phyloP scores from a whole-genome alignment of 2,797 vertebrate species.

The Eptatretus atami region DNA sequence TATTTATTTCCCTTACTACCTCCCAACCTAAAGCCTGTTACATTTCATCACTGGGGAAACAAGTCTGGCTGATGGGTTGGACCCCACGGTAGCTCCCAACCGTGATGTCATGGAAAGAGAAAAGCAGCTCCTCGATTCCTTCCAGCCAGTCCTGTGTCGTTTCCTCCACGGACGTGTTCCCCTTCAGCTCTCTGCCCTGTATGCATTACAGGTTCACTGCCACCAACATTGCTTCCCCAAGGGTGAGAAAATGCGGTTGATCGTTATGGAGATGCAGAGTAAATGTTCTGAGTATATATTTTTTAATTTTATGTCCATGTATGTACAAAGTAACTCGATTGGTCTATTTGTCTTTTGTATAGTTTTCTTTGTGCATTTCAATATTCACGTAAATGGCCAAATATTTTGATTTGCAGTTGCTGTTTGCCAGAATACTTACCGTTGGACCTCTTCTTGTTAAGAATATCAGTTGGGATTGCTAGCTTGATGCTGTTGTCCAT shows the following conservation, averaged over 20 bases:
- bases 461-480: too few relatives aligned
- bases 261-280: too few relatives aligned
- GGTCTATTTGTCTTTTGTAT: too few relatives aligned
- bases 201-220: conserved; percentile 91
- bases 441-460: too few relatives aligned
- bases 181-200: conserved; percentile 87
- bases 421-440: too few relatives aligned
- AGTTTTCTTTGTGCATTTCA: too few relatives aligned
- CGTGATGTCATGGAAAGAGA: conserved; percentile 84
- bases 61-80: conserved; percentile 37
- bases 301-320: not conserved
- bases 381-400: too few relatives aligned
- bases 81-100: conserved; percentile 46
- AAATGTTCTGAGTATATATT: not conserved
- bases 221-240: conserved; percentile 57
- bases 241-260: conserved; percentile 19
- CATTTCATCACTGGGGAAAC: conserved; percentile 84
- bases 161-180: conserved; percentile 91
- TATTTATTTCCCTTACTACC: too few relatives aligned
- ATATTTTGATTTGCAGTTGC: too few relatives aligned
- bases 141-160: conserved; percentile 97
- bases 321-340: too few relatives aligned
- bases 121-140: conserved; percentile 65
- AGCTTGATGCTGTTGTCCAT: too few relatives aligned
- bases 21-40: conserved; percentile 31